Evolutionary conservation across 2,113 vertebrate genomes (phyloP).

Genomic region (Caretta caretta): DNA sequence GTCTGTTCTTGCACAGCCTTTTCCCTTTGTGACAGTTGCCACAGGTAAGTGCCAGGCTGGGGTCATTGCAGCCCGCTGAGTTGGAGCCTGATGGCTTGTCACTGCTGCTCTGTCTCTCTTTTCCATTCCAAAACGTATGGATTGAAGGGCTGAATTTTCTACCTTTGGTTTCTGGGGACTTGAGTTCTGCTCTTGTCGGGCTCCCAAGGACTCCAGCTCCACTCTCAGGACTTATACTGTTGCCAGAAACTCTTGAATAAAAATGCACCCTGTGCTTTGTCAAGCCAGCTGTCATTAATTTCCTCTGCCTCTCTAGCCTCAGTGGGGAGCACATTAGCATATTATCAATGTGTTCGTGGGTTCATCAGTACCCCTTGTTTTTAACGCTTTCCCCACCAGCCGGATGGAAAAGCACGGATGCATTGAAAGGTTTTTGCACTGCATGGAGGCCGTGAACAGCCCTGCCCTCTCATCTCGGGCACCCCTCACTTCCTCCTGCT

Average conservation of each 20-base stretch:
- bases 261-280: not conserved
- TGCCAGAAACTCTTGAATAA: not conserved
- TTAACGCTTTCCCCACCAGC: not conserved
- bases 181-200: not conserved
- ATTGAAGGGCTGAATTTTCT: not conserved
- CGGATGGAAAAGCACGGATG: not conserved
- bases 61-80: not conserved
- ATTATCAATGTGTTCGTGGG: not conserved
- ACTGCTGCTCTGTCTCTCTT: not conserved
- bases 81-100: accelerated
- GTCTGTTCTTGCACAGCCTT: not conserved
- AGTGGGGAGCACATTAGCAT: not conserved
- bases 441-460: not conserved
- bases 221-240: not conserved
- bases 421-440: not conserved
- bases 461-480: not conserved
- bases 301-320: not conserved
- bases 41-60: not conserved
- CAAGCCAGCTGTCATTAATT: not conserved
- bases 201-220: not conserved
- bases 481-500: not conserved
- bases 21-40: not conserved
- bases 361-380: not conserved
- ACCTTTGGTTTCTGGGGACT: not conserved
- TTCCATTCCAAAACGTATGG: not conserved